Evolutionary conservation across 1,140 invertebrate genomes (phyloP), one percentile per base, ranked within the genome.

Genomic region (Reticulitermes speratus): DNA sequence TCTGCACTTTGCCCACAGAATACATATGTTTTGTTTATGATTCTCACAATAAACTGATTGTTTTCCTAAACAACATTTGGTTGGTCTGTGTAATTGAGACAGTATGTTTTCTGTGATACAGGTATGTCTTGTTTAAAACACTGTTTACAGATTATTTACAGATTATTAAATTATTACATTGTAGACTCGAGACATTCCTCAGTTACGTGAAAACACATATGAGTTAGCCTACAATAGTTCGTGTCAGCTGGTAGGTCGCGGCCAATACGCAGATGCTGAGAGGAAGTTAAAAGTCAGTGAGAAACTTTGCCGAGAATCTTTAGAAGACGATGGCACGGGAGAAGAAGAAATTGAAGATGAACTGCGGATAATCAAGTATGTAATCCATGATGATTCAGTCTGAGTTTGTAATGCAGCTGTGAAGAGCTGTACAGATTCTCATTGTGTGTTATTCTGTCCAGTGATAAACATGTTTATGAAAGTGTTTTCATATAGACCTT

Each of bases 331-430:
- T 91, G 97, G 96, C 32, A 91, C 92, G 21, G 93, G 95, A 23
- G 97, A 98, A 88, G 97, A 98, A 82, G 96, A 97, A 88, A 95
- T 98, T 65, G 94, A 96, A 84, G 95, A 97, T 88, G 98, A 99
- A 91, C 91, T 98, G 81, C 96, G 95, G 32, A 96, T 98, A 84
- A 98, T 99, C 85, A 94, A 93, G 95, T 96, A 89, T 87, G 87
- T 86, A n/a, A 84, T 23, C 12, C 9, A 21, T n/a, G 25, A 44
- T 44, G 30, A 3, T 16, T 55, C 52, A 55, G 52, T 16, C 52
- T 55, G 14, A 5, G 44, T 32, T 19, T 85, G 44, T 52, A 65
- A 21, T 85, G 32, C 19, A 85, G 12, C 30, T 19, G 21, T 44
- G 2, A 16, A 82, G 44, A 82, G 19, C 23, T 82, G 3, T 38